Conservation (phyloP, 1,140 invertebrate species). For the Metopolophium dirhodum region DNA sequence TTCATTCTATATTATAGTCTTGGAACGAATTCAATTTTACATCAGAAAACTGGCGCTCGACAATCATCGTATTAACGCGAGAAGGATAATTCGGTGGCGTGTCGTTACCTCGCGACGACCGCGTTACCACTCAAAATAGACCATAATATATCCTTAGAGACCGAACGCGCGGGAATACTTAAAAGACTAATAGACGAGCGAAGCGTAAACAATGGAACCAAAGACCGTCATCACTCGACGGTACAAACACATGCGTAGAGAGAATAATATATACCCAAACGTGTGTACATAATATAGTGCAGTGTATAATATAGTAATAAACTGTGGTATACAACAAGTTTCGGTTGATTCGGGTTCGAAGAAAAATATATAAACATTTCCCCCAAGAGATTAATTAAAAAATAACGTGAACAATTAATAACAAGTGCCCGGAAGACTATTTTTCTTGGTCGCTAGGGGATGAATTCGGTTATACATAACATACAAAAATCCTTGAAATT, state of each 20-base stretch:
- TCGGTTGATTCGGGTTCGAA: neutral
- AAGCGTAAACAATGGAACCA: neutral
- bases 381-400: neutral
- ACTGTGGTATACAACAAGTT: neutral
- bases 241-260: neutral
- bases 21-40: neutral
- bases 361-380: neutral
- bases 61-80: neutral
- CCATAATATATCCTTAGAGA: neutral
- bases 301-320: neutral
- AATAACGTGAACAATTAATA: neutral
- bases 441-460: neutral
- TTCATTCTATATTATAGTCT: neutral
- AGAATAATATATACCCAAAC: neutral
- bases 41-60: neutral
- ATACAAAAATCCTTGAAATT: neutral
- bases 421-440: neutral
- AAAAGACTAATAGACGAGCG: neutral
- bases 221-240: neutral
- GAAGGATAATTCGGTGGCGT: neutral
- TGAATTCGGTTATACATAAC: neutral
- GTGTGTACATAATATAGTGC: too few relatives aligned
- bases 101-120: neutral
- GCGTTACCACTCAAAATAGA: slow-evolving; percentile 10
- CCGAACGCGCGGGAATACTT: neutral